phyloP scores from a whole-genome alignment of 2,888 invertebrate genomes.

The Pasiphila rectangulata region DNA sequence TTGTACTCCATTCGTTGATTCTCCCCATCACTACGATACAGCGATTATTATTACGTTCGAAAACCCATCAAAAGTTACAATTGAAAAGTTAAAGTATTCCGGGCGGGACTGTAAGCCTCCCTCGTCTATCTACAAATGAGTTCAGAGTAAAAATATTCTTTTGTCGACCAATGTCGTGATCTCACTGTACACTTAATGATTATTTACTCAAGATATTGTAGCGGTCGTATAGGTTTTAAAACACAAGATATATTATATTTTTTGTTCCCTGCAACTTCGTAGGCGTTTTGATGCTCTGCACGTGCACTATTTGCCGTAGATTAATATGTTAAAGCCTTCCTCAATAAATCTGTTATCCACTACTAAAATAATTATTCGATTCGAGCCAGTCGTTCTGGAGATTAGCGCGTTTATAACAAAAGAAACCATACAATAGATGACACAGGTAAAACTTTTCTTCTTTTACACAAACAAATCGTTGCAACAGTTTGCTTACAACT shows the following conservation, averaged over 20 bases:
- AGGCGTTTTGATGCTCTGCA: no score
- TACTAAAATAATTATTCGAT: no score
- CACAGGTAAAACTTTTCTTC: background rate
- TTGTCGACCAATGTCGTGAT: slow-evolving; percentile 52
- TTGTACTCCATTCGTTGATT: slow-evolving; percentile 70
- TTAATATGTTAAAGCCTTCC: no score
- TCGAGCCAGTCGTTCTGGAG: no score
- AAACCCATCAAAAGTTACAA: slow-evolving; percentile 82
- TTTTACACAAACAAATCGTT: no score
- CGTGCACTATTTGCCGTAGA: no score
- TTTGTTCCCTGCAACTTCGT: no score
- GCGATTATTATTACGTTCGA: slow-evolving; percentile 80
- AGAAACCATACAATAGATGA: no score
- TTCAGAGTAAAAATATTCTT: slow-evolving; percentile 72
- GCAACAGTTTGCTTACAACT: slow-evolving; percentile 5
- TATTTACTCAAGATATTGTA: slow-evolving; percentile 44
- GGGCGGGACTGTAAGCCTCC: slow-evolving; percentile 69
- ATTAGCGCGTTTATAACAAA: no score
- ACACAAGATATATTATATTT: slow-evolving; percentile 37
- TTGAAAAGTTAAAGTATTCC: slow-evolving; percentile 81
- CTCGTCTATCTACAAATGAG: slow-evolving; percentile 72
- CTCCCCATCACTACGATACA: slow-evolving; percentile 70
- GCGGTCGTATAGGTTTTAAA: slow-evolving; percentile 28
- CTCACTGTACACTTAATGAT: slow-evolving; percentile 46
- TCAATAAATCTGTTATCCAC: no score